These are phyloP conservation scores for Protosalanx chinensis DNA, from an alignment of 2,797 vertebrate genomes.

Conservation along the genomic window DNA sequence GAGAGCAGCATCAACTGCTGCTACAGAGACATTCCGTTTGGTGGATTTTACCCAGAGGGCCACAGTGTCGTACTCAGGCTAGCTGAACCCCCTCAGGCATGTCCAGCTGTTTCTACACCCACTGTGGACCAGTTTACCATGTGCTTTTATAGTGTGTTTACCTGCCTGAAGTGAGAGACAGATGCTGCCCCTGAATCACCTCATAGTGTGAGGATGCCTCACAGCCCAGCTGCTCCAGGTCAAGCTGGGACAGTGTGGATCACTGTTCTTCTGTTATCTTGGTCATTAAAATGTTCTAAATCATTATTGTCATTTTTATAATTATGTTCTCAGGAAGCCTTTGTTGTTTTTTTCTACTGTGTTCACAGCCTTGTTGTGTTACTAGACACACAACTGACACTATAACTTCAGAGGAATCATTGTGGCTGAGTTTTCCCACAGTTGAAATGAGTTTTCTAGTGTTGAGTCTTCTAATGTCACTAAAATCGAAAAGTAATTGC, in stretches of 20 bases:
- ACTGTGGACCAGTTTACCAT: conserved; percentile 40
- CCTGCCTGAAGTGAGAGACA: conserved; percentile 23
- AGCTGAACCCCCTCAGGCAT: conserved; percentile 27
- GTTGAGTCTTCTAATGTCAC: no score
- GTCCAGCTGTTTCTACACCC: conserved; percentile 48
- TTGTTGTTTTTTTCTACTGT: no score
- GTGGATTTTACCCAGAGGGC: conserved; percentile 51
- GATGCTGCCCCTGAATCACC: conserved; percentile 36
- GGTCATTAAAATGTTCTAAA: conserved; percentile 8
- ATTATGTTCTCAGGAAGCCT: not conserved
- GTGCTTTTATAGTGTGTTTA: conserved; percentile 43
- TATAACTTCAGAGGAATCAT: no score
- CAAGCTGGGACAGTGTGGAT: not conserved
- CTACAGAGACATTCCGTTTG: conserved; percentile 52
- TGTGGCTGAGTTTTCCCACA: no score
- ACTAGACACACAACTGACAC: no score
- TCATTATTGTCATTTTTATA: conserved; percentile 15
- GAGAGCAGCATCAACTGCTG: not conserved
- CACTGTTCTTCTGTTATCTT: not conserved
- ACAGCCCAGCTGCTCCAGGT: conserved; percentile 18
- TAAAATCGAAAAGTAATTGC: no score
- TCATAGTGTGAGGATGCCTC: conserved; percentile 21
- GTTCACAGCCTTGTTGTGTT: not conserved
- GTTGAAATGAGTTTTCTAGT: no score
- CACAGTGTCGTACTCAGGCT: conserved; percentile 19